phyloP scores from a whole-genome alignment of 2,888 invertebrate genomes.

The Leucania comma region DNA sequence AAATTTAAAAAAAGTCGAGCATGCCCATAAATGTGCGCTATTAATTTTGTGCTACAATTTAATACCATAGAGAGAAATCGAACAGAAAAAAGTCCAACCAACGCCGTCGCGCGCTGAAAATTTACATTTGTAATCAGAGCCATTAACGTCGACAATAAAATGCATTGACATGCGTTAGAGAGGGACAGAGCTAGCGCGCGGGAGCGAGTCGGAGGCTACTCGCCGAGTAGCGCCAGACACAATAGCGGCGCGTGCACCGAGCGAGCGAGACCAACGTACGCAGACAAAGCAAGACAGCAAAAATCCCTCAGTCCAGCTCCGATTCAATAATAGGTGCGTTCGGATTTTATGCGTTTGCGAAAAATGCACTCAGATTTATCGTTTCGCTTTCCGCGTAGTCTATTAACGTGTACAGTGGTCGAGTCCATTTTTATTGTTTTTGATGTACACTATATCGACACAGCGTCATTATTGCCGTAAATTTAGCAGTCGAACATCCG shows the following conservation, averaged over 20 bases:
- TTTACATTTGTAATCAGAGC: conserved; percentile 90
- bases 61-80: conserved; percentile 87
- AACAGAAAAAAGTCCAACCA: conserved; percentile 85
- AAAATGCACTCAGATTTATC: conserved; percentile 88
- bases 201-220: conserved; percentile 76
- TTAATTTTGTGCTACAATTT: conserved; percentile 84
- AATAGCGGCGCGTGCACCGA: conserved; percentile 88
- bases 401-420: conserved; percentile 76
- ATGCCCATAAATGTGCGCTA: conserved; percentile 72
- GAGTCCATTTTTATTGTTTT: conserved; percentile 63
- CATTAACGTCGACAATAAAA: conserved; percentile 90
- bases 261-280: conserved; percentile 78
- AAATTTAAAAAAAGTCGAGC: conserved; percentile 65
- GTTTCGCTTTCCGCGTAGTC: conserved; percentile 84
- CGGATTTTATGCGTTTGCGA: conserved; percentile 88
- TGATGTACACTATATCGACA: conserved; percentile 52
- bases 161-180: conserved; percentile 87
- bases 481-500: conserved; percentile 8
- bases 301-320: conserved; percentile 69
- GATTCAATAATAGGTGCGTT: conserved; percentile 87
- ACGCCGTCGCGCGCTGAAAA: conserved; percentile 88
- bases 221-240: conserved; percentile 84
- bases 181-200: conserved; percentile 79
- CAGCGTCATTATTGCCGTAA: conserved; percentile 30
- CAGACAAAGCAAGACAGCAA: conserved; percentile 71